These are phyloP conservation scores for Rhineura floridana DNA, from an alignment of 2,113 vertebrate species.

Conservation along the genomic window DNA sequence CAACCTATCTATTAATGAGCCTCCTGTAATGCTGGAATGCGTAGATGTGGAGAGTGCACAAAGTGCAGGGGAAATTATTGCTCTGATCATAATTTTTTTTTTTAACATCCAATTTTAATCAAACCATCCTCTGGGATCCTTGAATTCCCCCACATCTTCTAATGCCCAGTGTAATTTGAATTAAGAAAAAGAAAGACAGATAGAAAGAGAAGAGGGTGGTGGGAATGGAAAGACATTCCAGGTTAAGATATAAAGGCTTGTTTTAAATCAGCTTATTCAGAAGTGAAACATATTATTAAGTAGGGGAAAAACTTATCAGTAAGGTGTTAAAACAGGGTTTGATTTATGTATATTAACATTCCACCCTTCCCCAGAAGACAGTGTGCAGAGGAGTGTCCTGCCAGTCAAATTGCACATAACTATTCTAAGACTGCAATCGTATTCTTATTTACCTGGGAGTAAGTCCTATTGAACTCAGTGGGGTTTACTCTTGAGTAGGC, in stretches of 20 bases:
- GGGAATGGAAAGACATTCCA: constrained; percentile 31
- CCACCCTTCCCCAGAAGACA: background rate
- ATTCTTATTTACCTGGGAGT: background rate
- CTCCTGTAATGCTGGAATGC: constrained; percentile 73
- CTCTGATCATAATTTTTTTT: constrained; percentile 73
- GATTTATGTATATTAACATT: constrained; percentile 12
- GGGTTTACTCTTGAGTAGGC: background rate
- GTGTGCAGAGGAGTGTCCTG: background rate
- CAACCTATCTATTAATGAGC: constrained; percentile 77
- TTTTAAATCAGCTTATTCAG: constrained; percentile 50
- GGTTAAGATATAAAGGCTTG: constrained; percentile 55
- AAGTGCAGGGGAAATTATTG: constrained; percentile 63
- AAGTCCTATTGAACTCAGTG: background rate
- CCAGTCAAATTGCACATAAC: background rate
- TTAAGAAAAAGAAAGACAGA: constrained; percentile 34
- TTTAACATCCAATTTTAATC: constrained; percentile 78
- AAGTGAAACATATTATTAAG: constrained; percentile 39
- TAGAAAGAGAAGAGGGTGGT: background rate
- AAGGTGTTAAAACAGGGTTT: constrained; percentile 11
- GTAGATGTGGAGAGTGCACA: constrained; percentile 49
- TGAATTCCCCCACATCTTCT: constrained; percentile 56
- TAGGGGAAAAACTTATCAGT: constrained; percentile 20
- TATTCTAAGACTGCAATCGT: background rate
- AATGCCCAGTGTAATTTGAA: constrained; percentile 62
- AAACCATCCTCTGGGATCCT: constrained; percentile 60